Evolutionary conservation across 2,888 invertebrate genomes (phyloP), one percentile per base, ranked within the genome.

Genomic region (Cenopis cana): DNA sequence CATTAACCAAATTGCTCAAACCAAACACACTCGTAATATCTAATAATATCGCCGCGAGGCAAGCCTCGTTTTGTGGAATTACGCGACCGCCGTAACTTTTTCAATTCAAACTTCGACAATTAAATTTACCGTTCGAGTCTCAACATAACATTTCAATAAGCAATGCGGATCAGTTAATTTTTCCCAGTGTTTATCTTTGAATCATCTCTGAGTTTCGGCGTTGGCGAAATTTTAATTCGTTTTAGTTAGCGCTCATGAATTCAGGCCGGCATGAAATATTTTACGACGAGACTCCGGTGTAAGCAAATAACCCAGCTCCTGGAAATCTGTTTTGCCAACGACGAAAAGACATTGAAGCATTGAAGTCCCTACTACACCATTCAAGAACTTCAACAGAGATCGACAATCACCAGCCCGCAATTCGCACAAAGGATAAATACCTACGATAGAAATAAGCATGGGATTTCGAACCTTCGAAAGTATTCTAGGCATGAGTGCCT

Each of bases 101-200:
- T 92, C 90, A 92, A 92, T 92, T 89, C 85, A 83, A 92, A 92
- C 91, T 92, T 91, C 85, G 84, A 89, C 91, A 92, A 92, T 91
- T 91, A 91, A 91, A 91, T 92, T 89, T 89, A 88, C 86, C 75
- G 72, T 82, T 78, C 80, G 85, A 86, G 88, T 86, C 85, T 84
- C 82, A 85, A 89, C 85, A 86, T 87, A 88, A 88, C 85, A 88
- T 90, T 91, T 91, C 89, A 89, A 89, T 89, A 88, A 88, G 82
- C 84, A 81, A 81, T 81, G 72, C 57, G 83, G 81, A 83, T 84
- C 84, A 82, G 85, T 85, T 84, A 74, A 79, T 78, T 77, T 76
- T 76, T 68, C 69, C 74, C 73, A 52, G 73, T 73, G 76, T 81
- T 81, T 79, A 77, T 77, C 76, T 79, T 79, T 77, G 74, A 72